Percentiles rank a stretch among this genome's conserved stretches.
phyloP scores from a whole-genome alignment of 2,113 vertebrate genomes.

The Pristiophorus japonicus region DNA sequence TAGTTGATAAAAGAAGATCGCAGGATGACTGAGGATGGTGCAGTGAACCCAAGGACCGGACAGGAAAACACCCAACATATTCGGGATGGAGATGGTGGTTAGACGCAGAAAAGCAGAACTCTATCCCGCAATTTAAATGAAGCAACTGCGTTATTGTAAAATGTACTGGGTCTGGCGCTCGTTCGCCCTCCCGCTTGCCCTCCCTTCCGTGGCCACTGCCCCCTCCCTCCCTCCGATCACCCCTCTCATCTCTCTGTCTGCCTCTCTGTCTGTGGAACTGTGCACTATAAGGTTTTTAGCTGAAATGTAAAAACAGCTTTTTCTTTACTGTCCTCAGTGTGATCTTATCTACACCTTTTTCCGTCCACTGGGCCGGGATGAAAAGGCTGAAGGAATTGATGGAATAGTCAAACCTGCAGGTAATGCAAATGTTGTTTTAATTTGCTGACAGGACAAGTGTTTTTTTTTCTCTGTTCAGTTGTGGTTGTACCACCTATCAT shows the following conservation, averaged over 20 bases:
- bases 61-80: background rate
- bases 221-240: too few relatives aligned
- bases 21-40: background rate
- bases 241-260: background rate
- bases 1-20: background rate
- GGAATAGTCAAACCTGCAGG: conserved; percentile 67
- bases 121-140: background rate
- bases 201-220: too few relatives aligned
- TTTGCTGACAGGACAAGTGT: background rate
- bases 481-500: background rate
- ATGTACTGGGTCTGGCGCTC: too few relatives aligned
- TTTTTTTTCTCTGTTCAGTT: background rate
- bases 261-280: background rate
- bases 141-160: background rate
- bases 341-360: conserved; percentile 98
- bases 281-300: background rate
- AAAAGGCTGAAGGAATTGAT: conserved; percentile 83
- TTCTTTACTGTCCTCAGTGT: conserved; percentile 61
- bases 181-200: too few relatives aligned
- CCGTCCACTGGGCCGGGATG: conserved; percentile 88
- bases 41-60: background rate
- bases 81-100: background rate
- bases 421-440: conserved; percentile 43
- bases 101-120: background rate
- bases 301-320: background rate